phyloP scores from a whole-genome alignment of 2,113 vertebrate species.

The Thunnus maccoyii region DNA sequence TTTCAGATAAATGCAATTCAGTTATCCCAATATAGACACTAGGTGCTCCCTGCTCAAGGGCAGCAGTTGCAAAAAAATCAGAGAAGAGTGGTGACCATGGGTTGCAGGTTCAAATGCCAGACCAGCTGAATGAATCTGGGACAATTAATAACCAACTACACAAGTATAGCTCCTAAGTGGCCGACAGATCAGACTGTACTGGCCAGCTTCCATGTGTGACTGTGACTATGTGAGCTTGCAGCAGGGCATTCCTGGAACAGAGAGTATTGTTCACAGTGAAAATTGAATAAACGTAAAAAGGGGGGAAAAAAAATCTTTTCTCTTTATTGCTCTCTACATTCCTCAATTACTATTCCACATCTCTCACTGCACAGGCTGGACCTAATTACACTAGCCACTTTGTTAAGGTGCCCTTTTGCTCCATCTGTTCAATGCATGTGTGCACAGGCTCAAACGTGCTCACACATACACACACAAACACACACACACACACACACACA shows the following conservation, averaged over 20 bases:
- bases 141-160: constrained; percentile 22
- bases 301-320: background rate
- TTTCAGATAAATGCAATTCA: constrained; percentile 9
- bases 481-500: constrained; percentile 12
- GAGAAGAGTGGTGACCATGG: background rate
- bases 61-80: background rate
- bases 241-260: constrained; percentile 8
- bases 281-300: constrained; percentile 12
- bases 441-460: constrained; percentile 12
- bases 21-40: background rate
- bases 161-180: background rate
- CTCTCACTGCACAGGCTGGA: constrained; percentile 55
- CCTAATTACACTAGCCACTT: constrained; percentile 74
- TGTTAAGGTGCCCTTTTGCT: constrained; percentile 74
- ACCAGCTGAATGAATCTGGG: constrained; percentile 1
- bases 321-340: constrained; percentile 23
- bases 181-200: constrained; percentile 22
- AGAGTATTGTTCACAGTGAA: constrained; percentile 33
- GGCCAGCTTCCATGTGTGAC: constrained; percentile 4
- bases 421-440: constrained; percentile 71
- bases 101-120: constrained; percentile 1
- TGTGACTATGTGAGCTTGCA: background rate
- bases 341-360: constrained; percentile 69
- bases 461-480: constrained; percentile 3
- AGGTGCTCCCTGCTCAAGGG: background rate